Conservation (phyloP, 2,797 vertebrate genomes). For the Sebastiscus albofasciatus region DNA sequence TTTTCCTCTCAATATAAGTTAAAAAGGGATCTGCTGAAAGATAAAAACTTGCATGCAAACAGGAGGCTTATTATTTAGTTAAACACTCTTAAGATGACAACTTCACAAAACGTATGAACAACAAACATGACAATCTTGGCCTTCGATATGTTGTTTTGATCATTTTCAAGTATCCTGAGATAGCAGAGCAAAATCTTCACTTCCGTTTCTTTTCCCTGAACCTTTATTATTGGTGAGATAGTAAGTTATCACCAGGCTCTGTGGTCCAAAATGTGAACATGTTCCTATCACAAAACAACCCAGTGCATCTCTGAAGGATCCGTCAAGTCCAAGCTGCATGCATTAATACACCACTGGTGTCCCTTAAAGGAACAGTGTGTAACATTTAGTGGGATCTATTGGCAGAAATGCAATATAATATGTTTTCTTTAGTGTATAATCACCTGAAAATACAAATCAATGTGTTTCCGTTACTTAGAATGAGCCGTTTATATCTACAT, state of each 20-base stretch:
- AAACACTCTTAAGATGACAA: slow-evolving; percentile 44
- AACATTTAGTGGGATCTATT: no score
- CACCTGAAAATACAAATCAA: accelerated
- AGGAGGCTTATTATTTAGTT: slow-evolving; percentile 14
- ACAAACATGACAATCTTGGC: slow-evolving; percentile 31
- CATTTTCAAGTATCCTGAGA: slow-evolving; percentile 72
- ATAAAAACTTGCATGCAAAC: slow-evolving; percentile 54
- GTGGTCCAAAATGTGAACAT: slow-evolving; percentile 10
- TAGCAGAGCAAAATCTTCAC: slow-evolving; percentile 26
- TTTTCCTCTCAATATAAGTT: not conserved
- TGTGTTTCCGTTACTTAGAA: no score
- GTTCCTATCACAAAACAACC: slow-evolving; percentile 3
- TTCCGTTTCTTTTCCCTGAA: slow-evolving; percentile 18
- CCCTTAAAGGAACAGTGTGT: not conserved
- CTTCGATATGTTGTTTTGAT: slow-evolving; percentile 54
- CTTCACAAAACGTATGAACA: slow-evolving; percentile 9
- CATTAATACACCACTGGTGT: slow-evolving; percentile 9
- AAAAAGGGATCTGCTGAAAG: slow-evolving; percentile 26
- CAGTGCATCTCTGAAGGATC: not conserved
- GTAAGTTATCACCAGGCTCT: not conserved
- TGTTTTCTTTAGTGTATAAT: no score
- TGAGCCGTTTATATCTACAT: no score
- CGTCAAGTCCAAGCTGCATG: not conserved
- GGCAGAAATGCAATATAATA: no score
- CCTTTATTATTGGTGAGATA: slow-evolving; percentile 2